Evolutionary conservation across 2,113 vertebrate species (phyloP).

Genomic region (Ptilonorhynchus violaceus): DNA sequence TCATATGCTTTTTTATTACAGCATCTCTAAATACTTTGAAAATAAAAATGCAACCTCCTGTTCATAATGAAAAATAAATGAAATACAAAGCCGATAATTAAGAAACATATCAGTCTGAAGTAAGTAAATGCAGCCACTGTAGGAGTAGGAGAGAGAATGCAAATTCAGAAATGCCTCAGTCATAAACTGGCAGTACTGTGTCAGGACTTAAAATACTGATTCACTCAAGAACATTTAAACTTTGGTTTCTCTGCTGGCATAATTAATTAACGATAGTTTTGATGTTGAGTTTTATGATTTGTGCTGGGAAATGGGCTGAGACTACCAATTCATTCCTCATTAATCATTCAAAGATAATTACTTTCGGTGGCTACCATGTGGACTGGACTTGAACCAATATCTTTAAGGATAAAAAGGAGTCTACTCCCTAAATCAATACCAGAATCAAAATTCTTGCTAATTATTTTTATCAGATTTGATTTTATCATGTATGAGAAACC

Average conservation of each 20-base stretch:
- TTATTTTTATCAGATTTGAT: background rate
- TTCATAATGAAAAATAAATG: background rate
- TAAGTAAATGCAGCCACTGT: background rate
- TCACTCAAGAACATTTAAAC: background rate
- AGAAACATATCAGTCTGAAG: background rate
- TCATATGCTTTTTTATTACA: background rate
- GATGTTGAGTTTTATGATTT: background rate
- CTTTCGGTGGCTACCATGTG: background rate
- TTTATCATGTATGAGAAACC: background rate
- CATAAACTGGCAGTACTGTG: background rate
- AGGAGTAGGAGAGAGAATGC: background rate
- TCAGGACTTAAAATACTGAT: background rate
- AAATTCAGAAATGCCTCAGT: background rate
- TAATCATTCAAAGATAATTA: background rate
- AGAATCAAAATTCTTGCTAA: background rate
- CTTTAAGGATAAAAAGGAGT: background rate
- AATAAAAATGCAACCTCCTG: background rate
- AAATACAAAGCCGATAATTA: background rate
- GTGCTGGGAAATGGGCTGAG: background rate
- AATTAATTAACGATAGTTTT: background rate
- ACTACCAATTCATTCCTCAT: background rate
- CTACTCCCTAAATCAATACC: background rate
- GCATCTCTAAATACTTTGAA: background rate
- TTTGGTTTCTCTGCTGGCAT: background rate
- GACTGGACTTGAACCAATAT: background rate